Evolutionary conservation across 2,888 invertebrate genomes (phyloP), one percentile per base, ranked within the genome.

Genomic region (Hemithea aestivaria): DNA sequence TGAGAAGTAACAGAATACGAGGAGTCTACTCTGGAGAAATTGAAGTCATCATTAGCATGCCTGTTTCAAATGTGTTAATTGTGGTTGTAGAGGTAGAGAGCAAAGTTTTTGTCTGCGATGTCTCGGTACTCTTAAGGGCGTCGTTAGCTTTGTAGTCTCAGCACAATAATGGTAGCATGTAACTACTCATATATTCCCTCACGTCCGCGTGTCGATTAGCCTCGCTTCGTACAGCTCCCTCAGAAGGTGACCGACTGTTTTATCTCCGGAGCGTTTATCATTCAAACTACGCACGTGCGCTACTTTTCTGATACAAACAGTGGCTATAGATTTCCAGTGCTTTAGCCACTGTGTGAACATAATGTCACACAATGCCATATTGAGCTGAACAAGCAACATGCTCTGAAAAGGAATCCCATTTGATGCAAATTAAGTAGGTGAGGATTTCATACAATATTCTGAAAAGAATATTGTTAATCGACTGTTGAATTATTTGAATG

Each of bases 171-270:
- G 52, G 64, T 69, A 75, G 73, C 16, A 4, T 4, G 2, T 16
- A 16, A 2, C 16, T 77, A 72, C 66, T 22, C 20, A 27, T 16
- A 36, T 16, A 37, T 9, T 23, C 33, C 23, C 33, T 65, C 72
- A 73, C 68, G 64, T 72, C 57, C 58, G 58, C 59, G 52, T 66
- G 66, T 70, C 68, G 68, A 71, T 69, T 71, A 71, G 62, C 47
- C 47, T 42, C 66, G 60, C 63, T 66, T 60, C 64, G 56, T 62
- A n/a, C 29, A 32, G 53, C 54, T 48, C 49, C 61, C 58, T 62
- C 61, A 50, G 61, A 62, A 63, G 57, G 56, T 56, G 56, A 62
- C 64, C 53, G 58, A 58, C 59, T 62, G 51, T 56, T 66, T 64
- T 70, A 68, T 70, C 67, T 66, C 41, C 24, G 38, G 56, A 58